Base-by-base conservation (phyloP, 2,797 vertebrate genomes). In the Argya squamiceps region DNA sequence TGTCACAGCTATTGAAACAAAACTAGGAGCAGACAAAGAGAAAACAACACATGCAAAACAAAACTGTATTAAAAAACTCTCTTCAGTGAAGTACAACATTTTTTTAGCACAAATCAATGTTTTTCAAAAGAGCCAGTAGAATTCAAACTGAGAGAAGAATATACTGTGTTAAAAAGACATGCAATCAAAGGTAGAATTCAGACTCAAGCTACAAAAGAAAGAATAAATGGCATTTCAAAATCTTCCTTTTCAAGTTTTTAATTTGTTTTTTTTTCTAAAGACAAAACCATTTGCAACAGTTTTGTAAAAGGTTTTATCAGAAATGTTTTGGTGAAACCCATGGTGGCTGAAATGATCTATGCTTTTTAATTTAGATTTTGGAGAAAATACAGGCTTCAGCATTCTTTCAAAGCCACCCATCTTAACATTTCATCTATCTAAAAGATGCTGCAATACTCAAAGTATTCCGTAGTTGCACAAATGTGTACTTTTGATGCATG, bases 1-100 rank as follows among this genome's bases (percentile, higher is more conserved):
- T 93, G 32, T 84, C 80, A 79, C 55, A 92, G 74, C 39, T 73
- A 82, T 95, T 90, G 88, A 68, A 91, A 90, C 89, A 84, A 97
- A 91, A 95, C 91, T 96, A 92, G 41, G 77, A 80, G 50, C 32
- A 71, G 89, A 91, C 85, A 88, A 96, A 93, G 89, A 49, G 52
- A 75, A 47, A 83, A 84, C 32, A 93, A 71, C 59, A 80, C 85
- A 90, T 63, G 75, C 41, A 89, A 92, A 96, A 95, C 67, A 88
- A 85, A 77, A 73, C 20, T 39, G 30, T 78, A 37, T 84, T 59
- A 39, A 94, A 92, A 82, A 53, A 32, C 37, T 93, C 63, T 70
- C 49, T 64, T 88, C 60, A 56, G 37, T 46, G 65, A 67, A 85
- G 77, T 18, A 64, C 23, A 89, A 30, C 20, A 7, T 43, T 71